Evolutionary conservation across 2,113 vertebrate species (phyloP).

Genomic region (Monarcha castaneiventris): DNA sequence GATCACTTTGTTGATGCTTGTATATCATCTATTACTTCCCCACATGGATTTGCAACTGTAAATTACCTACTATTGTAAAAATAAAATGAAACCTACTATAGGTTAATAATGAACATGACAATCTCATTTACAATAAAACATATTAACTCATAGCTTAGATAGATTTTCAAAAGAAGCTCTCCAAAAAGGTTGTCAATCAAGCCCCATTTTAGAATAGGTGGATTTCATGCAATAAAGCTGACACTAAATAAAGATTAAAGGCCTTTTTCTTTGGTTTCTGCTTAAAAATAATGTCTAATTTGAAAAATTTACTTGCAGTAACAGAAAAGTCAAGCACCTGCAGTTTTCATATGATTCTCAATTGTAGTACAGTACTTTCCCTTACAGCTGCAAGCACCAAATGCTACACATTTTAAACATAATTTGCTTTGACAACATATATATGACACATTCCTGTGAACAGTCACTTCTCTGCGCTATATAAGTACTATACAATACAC

Average conservation of each 20-base stretch:
- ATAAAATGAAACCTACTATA: not conserved
- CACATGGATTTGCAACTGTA: not conserved
- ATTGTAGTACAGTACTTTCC: slow-evolving; percentile 10
- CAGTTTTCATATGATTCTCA: slow-evolving; percentile 41
- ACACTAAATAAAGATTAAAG: not conserved
- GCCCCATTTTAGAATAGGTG: not conserved
- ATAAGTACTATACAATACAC: not conserved
- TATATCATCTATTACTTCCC: not conserved
- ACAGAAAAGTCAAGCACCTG: not conserved
- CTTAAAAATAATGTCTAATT: not conserved
- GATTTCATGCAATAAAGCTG: not conserved
- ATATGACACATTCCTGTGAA: not conserved
- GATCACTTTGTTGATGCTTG: not conserved
- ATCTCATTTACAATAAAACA: not conserved
- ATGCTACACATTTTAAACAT: not conserved
- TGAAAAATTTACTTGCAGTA: slow-evolving; percentile 12
- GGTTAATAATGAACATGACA: not conserved
- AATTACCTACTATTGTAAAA: not conserved
- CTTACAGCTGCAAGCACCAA: slow-evolving; percentile 37
- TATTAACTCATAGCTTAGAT: not conserved
- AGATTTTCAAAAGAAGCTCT: not conserved
- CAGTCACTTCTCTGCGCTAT: not conserved
- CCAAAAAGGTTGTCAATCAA: not conserved
- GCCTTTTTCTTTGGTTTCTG: not conserved
- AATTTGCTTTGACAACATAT: slow-evolving; percentile 37